Percentiles rank a stretch among this genome's conserved stretches.
Conservation (phyloP, 2,888 invertebrate genomes). For the Halictus quadricinctus region DNA sequence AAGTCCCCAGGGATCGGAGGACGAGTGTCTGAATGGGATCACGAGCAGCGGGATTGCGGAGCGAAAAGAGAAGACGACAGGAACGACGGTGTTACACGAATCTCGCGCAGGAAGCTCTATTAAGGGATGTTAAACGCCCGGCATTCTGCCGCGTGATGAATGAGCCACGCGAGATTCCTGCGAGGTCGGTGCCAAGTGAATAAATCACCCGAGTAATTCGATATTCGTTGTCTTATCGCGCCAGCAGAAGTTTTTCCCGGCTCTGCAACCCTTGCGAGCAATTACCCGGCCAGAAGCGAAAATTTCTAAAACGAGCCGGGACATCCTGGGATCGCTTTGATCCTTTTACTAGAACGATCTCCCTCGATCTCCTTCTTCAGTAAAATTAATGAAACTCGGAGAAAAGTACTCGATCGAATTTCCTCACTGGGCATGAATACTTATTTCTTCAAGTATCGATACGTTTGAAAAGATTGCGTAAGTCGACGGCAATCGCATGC, state of each 20-base stretch:
- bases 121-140: slow-evolving; percentile 22
- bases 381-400: not conserved
- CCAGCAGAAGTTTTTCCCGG: slow-evolving; percentile 16
- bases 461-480: not conserved
- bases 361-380: not conserved
- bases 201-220: slow-evolving; percentile 46
- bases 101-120: slow-evolving; percentile 9
- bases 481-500: not conserved
- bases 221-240: slow-evolving; percentile 35
- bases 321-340: not conserved
- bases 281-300: slow-evolving; percentile 15
- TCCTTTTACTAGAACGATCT: not conserved
- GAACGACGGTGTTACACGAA: not conserved
- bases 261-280: slow-evolving; percentile 13
- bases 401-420: not conserved
- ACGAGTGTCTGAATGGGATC: not conserved
- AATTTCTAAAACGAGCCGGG: slow-evolving; percentile 1
- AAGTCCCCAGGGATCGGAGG: not conserved
- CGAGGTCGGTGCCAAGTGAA: slow-evolving; percentile 19
- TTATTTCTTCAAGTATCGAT: not conserved
- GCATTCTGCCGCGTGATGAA: slow-evolving; percentile 36
- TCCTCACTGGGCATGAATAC: not conserved
- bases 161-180: slow-evolving; percentile 25
- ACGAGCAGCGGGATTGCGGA: not conserved
- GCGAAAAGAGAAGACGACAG: not conserved